These are phyloP conservation scores for Lutraria rhynchaena DNA, from an alignment of 1,140 invertebrate species.

Conservation along the genomic window DNA sequence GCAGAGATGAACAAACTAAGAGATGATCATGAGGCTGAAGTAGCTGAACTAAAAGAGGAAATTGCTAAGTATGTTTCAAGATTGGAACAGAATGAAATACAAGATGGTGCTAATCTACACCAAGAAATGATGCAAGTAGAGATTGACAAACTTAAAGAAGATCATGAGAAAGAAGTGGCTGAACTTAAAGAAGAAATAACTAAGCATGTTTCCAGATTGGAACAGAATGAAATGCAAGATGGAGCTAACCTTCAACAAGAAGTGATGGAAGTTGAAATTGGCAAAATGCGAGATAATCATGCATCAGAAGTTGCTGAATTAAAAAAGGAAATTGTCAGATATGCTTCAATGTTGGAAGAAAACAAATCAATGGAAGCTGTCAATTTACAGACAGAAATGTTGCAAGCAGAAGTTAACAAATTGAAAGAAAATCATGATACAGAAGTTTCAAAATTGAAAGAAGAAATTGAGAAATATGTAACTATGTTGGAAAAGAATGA, in stretches of 20 bases:
- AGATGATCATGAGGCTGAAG: background rate
- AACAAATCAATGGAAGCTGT: too few relatives aligned
- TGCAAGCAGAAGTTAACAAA: conserved; percentile 51
- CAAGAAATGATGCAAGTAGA: background rate
- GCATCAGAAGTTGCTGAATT: conserved; percentile 5
- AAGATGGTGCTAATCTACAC: background rate
- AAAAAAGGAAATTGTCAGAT: background rate
- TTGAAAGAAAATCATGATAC: conserved; percentile 35
- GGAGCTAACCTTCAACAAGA: too few relatives aligned
- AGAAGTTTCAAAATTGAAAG: conserved; percentile 4
- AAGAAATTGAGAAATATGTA: background rate
- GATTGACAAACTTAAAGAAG: too few relatives aligned
- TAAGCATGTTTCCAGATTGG: too few relatives aligned
- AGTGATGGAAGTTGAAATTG: too few relatives aligned
- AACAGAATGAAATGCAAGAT: too few relatives aligned
- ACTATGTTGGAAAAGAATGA: background rate
- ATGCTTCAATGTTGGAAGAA: too few relatives aligned
- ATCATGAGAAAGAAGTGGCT: too few relatives aligned
- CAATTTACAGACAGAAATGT: background rate
- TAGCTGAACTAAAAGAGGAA: conserved; percentile 40
- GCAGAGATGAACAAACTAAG: background rate
- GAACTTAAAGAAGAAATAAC: too few relatives aligned
- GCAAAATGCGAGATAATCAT: background rate
- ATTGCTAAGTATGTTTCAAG: background rate
- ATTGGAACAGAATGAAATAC: too few relatives aligned